These are phyloP conservation scores for Matsumyia berberina DNA, from an alignment of 2,888 invertebrate genomes.

Conservation along the genomic window DNA sequence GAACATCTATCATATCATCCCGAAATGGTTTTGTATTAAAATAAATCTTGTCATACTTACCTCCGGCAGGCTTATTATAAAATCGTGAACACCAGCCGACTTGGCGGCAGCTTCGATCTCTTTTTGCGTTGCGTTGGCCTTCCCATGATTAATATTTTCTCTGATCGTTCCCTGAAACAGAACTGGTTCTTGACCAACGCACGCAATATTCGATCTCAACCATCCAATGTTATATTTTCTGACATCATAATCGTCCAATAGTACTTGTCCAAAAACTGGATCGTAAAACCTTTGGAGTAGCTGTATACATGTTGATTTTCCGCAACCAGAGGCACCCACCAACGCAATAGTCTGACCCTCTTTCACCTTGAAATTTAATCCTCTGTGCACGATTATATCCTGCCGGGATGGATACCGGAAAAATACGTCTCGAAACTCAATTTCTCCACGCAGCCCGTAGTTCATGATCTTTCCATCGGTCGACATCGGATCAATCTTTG, in stretches of 20 bases:
- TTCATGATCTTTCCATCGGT: constrained; percentile 87
- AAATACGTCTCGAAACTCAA: constrained; percentile 89
- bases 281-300: constrained; percentile 91
- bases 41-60: constrained; percentile 88
- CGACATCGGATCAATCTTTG: constrained; percentile 90
- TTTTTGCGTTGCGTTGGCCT: constrained; percentile 87
- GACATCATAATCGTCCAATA: constrained; percentile 88
- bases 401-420: constrained; percentile 92
- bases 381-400: constrained; percentile 89
- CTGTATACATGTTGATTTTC: constrained; percentile 92
- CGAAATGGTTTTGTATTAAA: no score
- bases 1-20: no score
- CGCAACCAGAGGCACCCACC: constrained; percentile 91
- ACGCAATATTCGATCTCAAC: constrained; percentile 91
- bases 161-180: constrained; percentile 91
- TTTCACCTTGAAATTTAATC: constrained; percentile 87
- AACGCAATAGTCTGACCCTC: constrained; percentile 90
- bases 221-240: constrained; percentile 89
- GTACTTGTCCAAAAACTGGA: constrained; percentile 86
- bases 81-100: constrained; percentile 91
- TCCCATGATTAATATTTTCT: constrained; percentile 90
- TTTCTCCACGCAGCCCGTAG: constrained; percentile 87
- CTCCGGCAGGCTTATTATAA: constrained; percentile 89
- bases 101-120: constrained; percentile 90
- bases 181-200: constrained; percentile 95